Base-by-base conservation (phyloP, 2,797 vertebrate species). In the Sebastolobus alascanus region DNA sequence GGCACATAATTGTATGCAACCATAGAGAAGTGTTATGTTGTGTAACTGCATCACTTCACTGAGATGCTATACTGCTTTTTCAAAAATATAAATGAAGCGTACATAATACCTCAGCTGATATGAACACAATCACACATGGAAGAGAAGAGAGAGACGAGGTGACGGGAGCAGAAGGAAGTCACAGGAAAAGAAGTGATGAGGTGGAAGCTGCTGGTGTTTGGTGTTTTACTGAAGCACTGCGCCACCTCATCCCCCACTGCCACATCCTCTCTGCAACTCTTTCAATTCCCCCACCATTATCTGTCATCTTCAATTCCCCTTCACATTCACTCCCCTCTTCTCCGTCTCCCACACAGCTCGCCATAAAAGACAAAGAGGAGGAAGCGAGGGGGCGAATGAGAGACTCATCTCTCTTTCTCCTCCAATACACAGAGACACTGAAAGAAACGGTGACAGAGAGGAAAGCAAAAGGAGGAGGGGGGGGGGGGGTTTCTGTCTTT, bases 241-340 rank as follows among this genome's bases (percentile, higher is more conserved):
- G 2, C 58, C 80, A 52, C 74, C 80, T 77, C 69, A 55, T 71
- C 83, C 65, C 38, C 68, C 65, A 43, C 40, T 31, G 64, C 79
- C 75, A 81, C 79, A 38, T 78, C 82, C 66, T 72, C 68, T 75
- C 72, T 65, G 69, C 76, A 74, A 54, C 71, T 65, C 60, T 40
- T 75, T 84, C 73, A 54, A 18, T 67, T 63, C 80, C 33, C 16
- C 35, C 46, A 22, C 73, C 31, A 61, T 84, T 67, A 82, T 80
- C 83, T 66, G 82, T 85, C 89, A 83, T 82, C 75, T 86, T 75
- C 5, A 70, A 68, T 84, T 77, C 68, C 72, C 22, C 69, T 16
- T 64, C 46, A 50, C 46, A 50, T 50, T 83, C 68, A 7, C 83
- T 74, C 59, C 52, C 70, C 54, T 52, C 55, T 50, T 20, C 46